A percentile compares a stretch with the other conserved stretches of the same genome.
Conservation (phyloP, 1,140 invertebrate species). For the Orchestia grillus region DNA sequence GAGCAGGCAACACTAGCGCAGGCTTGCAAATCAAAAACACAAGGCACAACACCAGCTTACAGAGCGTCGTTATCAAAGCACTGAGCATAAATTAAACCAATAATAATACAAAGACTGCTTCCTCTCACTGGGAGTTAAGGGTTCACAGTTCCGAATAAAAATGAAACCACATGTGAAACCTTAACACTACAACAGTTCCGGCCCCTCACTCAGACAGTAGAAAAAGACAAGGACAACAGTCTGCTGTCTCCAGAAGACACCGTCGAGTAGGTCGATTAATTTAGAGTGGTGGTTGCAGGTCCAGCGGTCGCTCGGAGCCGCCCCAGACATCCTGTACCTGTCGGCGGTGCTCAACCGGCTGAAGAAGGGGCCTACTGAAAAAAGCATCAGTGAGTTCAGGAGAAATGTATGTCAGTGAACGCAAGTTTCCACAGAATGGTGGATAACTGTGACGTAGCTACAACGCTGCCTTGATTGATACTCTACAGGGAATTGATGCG, state of each 20-base stretch:
- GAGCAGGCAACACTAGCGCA: neutral
- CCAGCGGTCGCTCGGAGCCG: constrained; percentile 75
- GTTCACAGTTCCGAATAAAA: too few species aligned
- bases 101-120: too few species aligned
- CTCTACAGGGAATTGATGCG: neutral
- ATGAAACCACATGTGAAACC: too few species aligned
- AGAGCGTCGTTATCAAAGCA: neutral
- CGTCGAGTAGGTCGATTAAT: too few species aligned
- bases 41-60: neutral
- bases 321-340: constrained; percentile 77
- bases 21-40: neutral
- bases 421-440: neutral
- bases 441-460: neutral
- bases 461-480: neutral
- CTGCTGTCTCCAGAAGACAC: too few species aligned
- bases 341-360: constrained; percentile 78
- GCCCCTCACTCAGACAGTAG: too few species aligned
- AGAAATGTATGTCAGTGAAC: neutral
- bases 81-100: too few species aligned
- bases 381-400: constrained; percentile 66
- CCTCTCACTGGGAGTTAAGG: too few species aligned
- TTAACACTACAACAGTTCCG: too few species aligned
- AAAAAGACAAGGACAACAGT: too few species aligned
- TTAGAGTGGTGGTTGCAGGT: constrained; percentile 70
- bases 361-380: constrained; percentile 73